Evolutionary conservation across 1,140 invertebrate species (phyloP).

Genomic region (Procambarus clarkii): DNA sequence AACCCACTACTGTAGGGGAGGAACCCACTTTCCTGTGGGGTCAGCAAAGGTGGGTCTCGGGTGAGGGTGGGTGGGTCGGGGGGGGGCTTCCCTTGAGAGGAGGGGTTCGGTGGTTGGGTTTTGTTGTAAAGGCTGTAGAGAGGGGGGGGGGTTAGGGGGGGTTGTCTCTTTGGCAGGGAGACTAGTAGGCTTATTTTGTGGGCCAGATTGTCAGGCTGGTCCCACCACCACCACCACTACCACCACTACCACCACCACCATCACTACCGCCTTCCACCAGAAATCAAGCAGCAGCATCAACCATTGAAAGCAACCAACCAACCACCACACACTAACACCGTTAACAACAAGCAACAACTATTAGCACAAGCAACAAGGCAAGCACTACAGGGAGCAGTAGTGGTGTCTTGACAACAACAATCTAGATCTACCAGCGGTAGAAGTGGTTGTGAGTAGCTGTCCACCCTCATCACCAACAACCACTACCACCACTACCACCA

Average conservation of each 20-base stretch:
- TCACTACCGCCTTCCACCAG: background rate
- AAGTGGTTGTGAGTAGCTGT: too few species aligned
- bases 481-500: background rate
- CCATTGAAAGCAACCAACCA: background rate
- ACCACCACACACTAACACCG: background rate
- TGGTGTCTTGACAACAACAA: background rate
- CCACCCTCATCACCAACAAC: background rate
- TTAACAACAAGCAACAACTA: background rate
- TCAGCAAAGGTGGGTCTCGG: slow-evolving; percentile 10
- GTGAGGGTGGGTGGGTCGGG: background rate
- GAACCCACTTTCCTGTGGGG: background rate
- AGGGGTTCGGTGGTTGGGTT: background rate
- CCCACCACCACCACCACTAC: background rate
- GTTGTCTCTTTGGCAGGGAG: background rate
- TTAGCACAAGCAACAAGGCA: background rate
- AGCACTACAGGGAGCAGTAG: background rate
- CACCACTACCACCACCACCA: background rate
- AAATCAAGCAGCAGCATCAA: background rate
- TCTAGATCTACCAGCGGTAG: background rate
- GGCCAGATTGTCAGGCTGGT: background rate
- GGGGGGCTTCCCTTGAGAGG: background rate
- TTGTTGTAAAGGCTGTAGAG: slow-evolving; percentile 19
- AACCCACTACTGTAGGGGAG: background rate
- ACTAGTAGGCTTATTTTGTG: background rate
- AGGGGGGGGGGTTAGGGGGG: background rate